phyloP scores from a whole-genome alignment of 2,797 vertebrate genomes.

The Carcharodon carcharias region DNA sequence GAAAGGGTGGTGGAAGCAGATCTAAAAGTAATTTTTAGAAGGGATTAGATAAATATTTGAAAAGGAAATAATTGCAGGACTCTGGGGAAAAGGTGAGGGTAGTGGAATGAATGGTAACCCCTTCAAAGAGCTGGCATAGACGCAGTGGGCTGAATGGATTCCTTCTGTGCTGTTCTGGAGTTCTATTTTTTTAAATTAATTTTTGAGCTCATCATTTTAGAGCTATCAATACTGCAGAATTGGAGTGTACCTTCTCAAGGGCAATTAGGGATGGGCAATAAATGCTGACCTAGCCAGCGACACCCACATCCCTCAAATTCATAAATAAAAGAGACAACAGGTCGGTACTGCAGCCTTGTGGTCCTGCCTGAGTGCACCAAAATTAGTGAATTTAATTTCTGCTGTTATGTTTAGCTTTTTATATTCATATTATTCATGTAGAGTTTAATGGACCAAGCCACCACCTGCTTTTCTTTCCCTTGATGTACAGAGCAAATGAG shows the following conservation, averaged over 20 bases:
- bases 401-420: not conserved
- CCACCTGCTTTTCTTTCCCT: not conserved
- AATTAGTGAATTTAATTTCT: not conserved
- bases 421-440: not conserved
- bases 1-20: not conserved
- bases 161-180: not conserved
- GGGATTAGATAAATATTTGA: not conserved
- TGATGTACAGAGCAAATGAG: not conserved
- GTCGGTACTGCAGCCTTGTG: not conserved
- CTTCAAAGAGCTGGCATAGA: not conserved
- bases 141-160: not conserved
- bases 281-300: too few relatives aligned
- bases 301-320: too few relatives aligned
- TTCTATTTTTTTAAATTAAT: not conserved
- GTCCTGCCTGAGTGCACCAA: not conserved
- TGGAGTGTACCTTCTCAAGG: not conserved
- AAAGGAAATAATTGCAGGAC: not conserved
- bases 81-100: not conserved
- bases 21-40: not conserved
- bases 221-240: not conserved
- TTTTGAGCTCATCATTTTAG: not conserved
- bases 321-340: too few relatives aligned
- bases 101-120: not conserved
- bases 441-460: not conserved
- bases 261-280: too few relatives aligned